A percentile compares a stretch with the other conserved stretches of the same genome.
These are phyloP conservation scores for Thalassoma bifasciatum DNA, from an alignment of 2,113 vertebrate genomes.

Conservation along the genomic window DNA sequence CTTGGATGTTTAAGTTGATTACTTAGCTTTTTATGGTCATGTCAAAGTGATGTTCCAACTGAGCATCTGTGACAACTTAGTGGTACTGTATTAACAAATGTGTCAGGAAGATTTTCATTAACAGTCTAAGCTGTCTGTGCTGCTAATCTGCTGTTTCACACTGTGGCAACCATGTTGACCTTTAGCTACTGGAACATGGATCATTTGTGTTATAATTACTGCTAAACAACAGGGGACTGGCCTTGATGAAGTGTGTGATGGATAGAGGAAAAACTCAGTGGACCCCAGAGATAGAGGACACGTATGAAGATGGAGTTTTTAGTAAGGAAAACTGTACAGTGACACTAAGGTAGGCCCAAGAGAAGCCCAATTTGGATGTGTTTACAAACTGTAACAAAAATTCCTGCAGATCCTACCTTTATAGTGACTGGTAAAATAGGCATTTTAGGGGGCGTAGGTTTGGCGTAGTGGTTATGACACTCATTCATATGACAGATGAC, in stretches of 20 bases:
- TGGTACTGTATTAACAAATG: slow-evolving; percentile 24
- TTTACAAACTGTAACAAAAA: too few relatives aligned
- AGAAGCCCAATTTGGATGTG: too few relatives aligned
- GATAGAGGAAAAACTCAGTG: neutral
- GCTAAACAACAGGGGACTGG: slow-evolving; percentile 1
- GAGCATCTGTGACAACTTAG: neutral
- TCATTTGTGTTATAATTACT: slow-evolving; percentile 39
- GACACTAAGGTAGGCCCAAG: too few relatives aligned
- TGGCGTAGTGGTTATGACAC: too few relatives aligned
- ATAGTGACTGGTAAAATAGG: too few relatives aligned
- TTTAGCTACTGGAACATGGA: slow-evolving; percentile 41
- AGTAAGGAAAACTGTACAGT: neutral
- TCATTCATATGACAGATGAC: too few relatives aligned
- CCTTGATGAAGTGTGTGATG: slow-evolving; percentile 31
- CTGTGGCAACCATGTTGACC: slow-evolving; percentile 52
- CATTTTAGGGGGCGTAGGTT: too few relatives aligned
- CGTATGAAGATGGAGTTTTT: neutral
- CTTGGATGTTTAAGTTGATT: too few relatives aligned
- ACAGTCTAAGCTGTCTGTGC: slow-evolving; percentile 17
- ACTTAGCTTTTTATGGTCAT: too few relatives aligned
- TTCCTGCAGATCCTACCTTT: too few relatives aligned
- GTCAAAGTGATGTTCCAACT: neutral
- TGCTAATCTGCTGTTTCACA: slow-evolving; percentile 53
- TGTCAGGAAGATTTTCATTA: slow-evolving; percentile 50
- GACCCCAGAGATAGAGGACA: slow-evolving; percentile 13